Evolutionary conservation across 2,888 invertebrate species (phyloP).

Genomic region (Oxystoma pomonae): DNA sequence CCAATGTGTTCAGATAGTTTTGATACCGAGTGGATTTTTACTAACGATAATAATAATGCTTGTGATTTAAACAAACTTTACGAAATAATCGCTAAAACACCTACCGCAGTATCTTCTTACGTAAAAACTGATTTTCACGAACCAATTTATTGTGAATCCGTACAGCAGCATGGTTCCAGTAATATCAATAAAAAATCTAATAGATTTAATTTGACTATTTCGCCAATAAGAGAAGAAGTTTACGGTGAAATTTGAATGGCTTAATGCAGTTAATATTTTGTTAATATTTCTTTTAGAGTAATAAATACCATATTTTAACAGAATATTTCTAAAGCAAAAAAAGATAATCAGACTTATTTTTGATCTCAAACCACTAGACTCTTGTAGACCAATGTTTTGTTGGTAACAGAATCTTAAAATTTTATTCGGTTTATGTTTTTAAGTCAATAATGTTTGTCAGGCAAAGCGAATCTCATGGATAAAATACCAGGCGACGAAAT

Average conservation of each 20-base stretch:
- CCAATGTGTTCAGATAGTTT: slow-evolving; percentile 20
- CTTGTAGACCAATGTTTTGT: too few relatives aligned
- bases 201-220: slow-evolving; percentile 21
- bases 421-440: too few relatives aligned
- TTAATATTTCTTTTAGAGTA: too few relatives aligned
- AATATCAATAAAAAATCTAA: slow-evolving; percentile 6
- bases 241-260: slow-evolving; percentile 26
- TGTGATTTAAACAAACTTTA: not conserved
- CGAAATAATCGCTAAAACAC: not conserved
- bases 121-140: slow-evolving; percentile 15
- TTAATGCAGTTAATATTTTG: too few relatives aligned
- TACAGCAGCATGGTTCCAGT: slow-evolving; percentile 12
- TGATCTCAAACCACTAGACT: too few relatives aligned
- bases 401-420: too few relatives aligned
- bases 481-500: too few relatives aligned
- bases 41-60: slow-evolving; percentile 16
- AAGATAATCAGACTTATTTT: too few relatives aligned
- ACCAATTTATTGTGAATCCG: slow-evolving; percentile 30
- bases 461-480: too few relatives aligned
- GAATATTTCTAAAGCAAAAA: too few relatives aligned
- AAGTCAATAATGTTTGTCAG: too few relatives aligned
- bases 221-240: slow-evolving; percentile 35
- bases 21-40: slow-evolving; percentile 11
- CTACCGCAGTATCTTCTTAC: slow-evolving; percentile 6
- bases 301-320: too few relatives aligned